A percentile compares a stretch with the other conserved stretches of the same genome.
phyloP scores from a whole-genome alignment of 2,113 vertebrate species.

The Barbus barbus region DNA sequence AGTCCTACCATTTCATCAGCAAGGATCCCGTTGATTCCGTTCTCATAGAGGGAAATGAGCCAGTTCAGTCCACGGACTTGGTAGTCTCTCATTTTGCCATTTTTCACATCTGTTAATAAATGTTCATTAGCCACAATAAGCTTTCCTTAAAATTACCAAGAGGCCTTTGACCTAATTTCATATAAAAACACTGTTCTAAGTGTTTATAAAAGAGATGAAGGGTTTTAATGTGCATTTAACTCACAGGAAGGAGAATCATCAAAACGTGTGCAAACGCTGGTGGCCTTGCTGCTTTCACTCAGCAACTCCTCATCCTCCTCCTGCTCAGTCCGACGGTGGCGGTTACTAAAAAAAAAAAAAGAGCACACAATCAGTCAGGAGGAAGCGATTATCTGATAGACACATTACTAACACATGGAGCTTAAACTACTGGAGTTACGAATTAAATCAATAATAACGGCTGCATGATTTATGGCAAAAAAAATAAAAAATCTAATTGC shows the following conservation, averaged over 20 bases:
- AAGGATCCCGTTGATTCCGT: conserved; percentile 97
- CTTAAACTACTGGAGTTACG: background rate
- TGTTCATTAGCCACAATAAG: background rate
- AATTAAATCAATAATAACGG: background rate
- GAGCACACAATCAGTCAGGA: background rate
- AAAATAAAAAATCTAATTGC: no score
- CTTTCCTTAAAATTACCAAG: background rate
- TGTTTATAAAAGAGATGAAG: background rate
- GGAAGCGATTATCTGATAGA: background rate
- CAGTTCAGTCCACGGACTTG: conserved; percentile 96
- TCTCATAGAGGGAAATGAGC: conserved; percentile 99
- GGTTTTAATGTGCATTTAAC: conserved; percentile 50
- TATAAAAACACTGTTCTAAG: background rate
- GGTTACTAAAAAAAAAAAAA: conserved; percentile 76
- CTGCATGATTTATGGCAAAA: background rate
- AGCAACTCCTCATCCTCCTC: conserved; percentile 97
- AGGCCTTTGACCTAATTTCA: background rate
- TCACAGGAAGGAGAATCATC: conserved; percentile 95
- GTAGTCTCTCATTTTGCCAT: conserved; percentile 94
- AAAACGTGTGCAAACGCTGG: conserved; percentile 92
- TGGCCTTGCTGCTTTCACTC: conserved; percentile 92
- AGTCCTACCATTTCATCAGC: conserved; percentile 94
- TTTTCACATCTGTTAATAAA: conserved; percentile 83
- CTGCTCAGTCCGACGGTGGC: conserved; percentile 95
- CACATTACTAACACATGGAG: background rate